phyloP scores from a whole-genome alignment of 2,888 invertebrate genomes.

The Polietes domitor region DNA sequence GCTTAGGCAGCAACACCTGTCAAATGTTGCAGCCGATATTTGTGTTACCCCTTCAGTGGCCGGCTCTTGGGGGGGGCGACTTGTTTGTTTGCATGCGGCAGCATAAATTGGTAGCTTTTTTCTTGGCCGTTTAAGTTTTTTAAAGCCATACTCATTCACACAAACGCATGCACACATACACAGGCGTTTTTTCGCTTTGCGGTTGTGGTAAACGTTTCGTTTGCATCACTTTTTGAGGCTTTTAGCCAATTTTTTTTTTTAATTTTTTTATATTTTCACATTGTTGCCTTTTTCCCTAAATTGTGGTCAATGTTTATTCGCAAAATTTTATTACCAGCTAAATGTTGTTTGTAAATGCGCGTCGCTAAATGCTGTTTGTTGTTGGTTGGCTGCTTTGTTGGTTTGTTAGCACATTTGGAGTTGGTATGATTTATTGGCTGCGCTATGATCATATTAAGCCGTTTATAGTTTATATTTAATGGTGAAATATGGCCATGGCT shows the following conservation, averaged over 20 bases:
- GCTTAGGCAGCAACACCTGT: conserved; percentile 31
- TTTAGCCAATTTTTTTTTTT: neutral
- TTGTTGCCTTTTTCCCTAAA: neutral
- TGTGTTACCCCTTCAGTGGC: conserved; percentile 25
- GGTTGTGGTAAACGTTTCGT: conserved; percentile 49
- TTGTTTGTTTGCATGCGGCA: conserved; percentile 48
- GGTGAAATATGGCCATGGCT: conserved; percentile 62
- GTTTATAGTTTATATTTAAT: conserved; percentile 45
- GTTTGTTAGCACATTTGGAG: neutral
- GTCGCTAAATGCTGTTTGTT: neutral
- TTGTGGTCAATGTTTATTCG: conserved; percentile 30
- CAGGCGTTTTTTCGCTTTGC: conserved; percentile 41
- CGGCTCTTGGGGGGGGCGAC: neutral
- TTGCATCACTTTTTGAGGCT: neutral
- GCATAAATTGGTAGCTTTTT: conserved; percentile 52
- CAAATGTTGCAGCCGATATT: neutral
- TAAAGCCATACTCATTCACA: neutral
- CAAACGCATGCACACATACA: too few relatives aligned
- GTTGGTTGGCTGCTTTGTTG: neutral
- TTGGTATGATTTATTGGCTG: conserved; percentile 56
- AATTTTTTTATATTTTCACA: too few relatives aligned
- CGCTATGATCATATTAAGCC: conserved; percentile 57
- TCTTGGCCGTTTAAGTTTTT: conserved; percentile 4
- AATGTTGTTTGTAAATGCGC: conserved; percentile 19
- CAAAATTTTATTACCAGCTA: conserved; percentile 27